Conservation (phyloP, 2,888 invertebrate genomes). For the Dicyrtomina minuta region DNA sequence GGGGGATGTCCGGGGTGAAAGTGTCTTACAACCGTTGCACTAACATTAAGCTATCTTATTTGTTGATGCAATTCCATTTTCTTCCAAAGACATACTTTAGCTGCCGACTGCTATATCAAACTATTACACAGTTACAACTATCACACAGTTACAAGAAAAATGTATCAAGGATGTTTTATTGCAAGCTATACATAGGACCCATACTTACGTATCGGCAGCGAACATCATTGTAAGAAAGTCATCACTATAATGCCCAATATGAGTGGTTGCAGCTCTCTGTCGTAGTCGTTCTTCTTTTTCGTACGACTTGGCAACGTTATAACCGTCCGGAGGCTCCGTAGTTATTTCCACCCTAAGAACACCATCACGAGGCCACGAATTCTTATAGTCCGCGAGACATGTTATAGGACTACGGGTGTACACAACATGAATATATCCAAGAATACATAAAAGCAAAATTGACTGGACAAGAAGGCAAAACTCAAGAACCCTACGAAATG, state of each 20-base stretch:
- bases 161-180: too few relatives aligned
- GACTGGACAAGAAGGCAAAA: conserved; percentile 69
- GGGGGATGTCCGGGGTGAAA: too few relatives aligned
- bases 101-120: too few relatives aligned
- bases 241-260: conserved; percentile 39
- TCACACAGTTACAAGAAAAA: too few relatives aligned
- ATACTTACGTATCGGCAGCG: conserved; percentile 49
- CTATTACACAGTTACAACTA: too few relatives aligned
- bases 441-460: conserved; percentile 56
- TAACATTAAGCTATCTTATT: too few relatives aligned
- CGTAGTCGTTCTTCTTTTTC: conserved; percentile 75
- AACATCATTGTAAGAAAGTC: conserved; percentile 51
- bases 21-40: too few relatives aligned
- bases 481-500: conserved; percentile 78
- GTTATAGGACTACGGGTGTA: conserved; percentile 91
- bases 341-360: conserved; percentile 88
- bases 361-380: conserved; percentile 92
- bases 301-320: conserved; percentile 78
- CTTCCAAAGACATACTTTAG: too few relatives aligned
- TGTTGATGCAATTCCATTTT: too few relatives aligned
- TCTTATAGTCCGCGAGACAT: conserved; percentile 83
- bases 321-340: conserved; percentile 69
- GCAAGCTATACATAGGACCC: too few relatives aligned
- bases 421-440: conserved; percentile 85
- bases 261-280: conserved; percentile 58